Conservation (phyloP, 2,113 vertebrate species). For the Barbus barbus region DNA sequence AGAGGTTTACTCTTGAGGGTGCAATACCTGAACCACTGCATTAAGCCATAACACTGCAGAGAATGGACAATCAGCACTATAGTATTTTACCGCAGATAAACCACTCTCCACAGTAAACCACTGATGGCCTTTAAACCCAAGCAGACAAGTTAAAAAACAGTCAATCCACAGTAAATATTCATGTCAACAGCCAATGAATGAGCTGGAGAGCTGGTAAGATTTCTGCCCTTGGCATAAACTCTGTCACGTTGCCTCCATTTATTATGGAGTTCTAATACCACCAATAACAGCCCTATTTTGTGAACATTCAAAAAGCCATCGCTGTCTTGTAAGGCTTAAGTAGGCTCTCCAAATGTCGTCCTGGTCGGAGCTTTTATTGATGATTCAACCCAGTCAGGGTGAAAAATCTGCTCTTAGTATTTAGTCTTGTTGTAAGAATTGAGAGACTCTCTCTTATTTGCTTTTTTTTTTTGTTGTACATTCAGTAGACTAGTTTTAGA, state of each 20-base stretch:
- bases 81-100: conserved; percentile 59
- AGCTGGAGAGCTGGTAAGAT: conserved; percentile 65
- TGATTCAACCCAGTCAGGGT: conserved; percentile 49
- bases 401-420: conserved; percentile 42
- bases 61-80: conserved; percentile 61
- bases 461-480: neutral
- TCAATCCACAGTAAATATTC: conserved; percentile 74
- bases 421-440: conserved; percentile 57
- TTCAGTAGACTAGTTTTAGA: neutral
- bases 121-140: conserved; percentile 71
- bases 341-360: conserved; percentile 62
- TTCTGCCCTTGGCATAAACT: conserved; percentile 64
- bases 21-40: conserved; percentile 38
- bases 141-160: conserved; percentile 47
- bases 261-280: conserved; percentile 60
- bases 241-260: conserved; percentile 65
- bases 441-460: conserved; percentile 37
- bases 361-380: conserved; percentile 53
- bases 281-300: conserved; percentile 55
- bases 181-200: conserved; percentile 70
- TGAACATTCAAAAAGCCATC: conserved; percentile 52
- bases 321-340: conserved; percentile 47
- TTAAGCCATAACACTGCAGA: conserved; percentile 52
- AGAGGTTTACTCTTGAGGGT: conserved; percentile 24
- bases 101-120: conserved; percentile 68